Base-by-base conservation (phyloP, 2,888 invertebrate species). In the Matsumyia berberina region DNA sequence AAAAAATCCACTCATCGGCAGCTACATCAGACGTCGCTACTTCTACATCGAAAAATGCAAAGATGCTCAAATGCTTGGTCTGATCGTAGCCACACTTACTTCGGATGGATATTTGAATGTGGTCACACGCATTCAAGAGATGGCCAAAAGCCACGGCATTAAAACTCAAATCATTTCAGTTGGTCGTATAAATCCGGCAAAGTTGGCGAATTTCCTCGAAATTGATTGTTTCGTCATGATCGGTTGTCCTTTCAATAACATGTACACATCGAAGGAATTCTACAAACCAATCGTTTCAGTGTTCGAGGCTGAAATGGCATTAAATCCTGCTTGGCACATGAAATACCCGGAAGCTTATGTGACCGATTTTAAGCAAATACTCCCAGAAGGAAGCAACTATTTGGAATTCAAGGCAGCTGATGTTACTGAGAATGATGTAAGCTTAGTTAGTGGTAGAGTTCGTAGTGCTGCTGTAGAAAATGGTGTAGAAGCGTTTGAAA, bases 161-260 rank as follows among this genome's bases (percentile, higher is more conserved):
- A 98, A 97, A 90, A 95, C 95, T 86, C 98, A 99, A 89, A 95
- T 97, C 53, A 95, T 99, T 70, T 97, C 96, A 24, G 97, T 99
- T 67, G 99, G 99, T 5, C 98, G 98, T 90, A 96, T 98, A 2
- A 99, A 97, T 92, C 96, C 97, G 9, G 96, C 97, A 0, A 99
- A 99, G 91, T 92, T 99, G 81, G 98, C 98, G 0, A 99, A 99
- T 92, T 98, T 99, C 91, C 92, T 93, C 37, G 92, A 96, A 94
- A 95, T 99, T 86, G 98, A 99, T 89, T 94, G 96, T 49, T 99
- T 97, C 92, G 96, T 98, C 0, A 93, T 97, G 88, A 94, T 99
- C 64, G 95, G 98, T 0, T 99, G 99, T 90, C 95, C 98, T 1
- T 97, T 98, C 92, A 98, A 96, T 89, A 95, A 96, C 86, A 93